These are phyloP conservation scores for Sesia apiformis DNA, from an alignment of 2,888 invertebrate genomes.

Conservation along the genomic window DNA sequence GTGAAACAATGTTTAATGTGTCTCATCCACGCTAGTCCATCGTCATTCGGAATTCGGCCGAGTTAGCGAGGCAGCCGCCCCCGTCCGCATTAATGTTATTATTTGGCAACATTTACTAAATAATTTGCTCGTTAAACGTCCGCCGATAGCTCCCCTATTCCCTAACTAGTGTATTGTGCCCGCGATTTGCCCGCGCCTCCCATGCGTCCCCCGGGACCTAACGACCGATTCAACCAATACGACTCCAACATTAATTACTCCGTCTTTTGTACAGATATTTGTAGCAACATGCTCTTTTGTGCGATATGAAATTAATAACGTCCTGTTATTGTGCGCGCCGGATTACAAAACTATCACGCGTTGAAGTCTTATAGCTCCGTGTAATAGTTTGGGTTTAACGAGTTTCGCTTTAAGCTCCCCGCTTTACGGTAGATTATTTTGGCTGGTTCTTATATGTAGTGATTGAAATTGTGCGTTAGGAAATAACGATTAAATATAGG, in stretches of 20 bases:
- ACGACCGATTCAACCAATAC: conserved; percentile 58
- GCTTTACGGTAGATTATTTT: not conserved
- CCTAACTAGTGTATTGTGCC: conserved; percentile 68
- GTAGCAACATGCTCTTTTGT: conserved; percentile 66
- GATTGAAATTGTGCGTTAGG: too few species aligned
- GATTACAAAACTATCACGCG: conserved; percentile 49
- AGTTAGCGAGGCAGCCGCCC: conserved; percentile 14
- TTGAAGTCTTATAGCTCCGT: conserved; percentile 36
- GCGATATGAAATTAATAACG: conserved; percentile 56
- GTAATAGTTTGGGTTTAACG: conserved; percentile 31
- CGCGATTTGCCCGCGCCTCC: conserved; percentile 41
- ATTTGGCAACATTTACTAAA: conserved; percentile 74
- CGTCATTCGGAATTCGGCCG: not conserved
- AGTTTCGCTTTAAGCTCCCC: conserved; percentile 34
- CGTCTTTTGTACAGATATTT: conserved; percentile 59
- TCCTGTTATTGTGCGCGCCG: conserved; percentile 28
- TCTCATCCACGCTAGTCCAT: conserved; percentile 12
- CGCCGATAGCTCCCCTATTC: conserved; percentile 49
- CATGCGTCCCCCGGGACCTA: conserved; percentile 47
- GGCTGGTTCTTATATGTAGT: too few species aligned
- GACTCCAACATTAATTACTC: conserved; percentile 62
- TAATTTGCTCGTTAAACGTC: conserved; percentile 72
- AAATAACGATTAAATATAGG: too few species aligned
- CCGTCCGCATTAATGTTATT: conserved; percentile 64
- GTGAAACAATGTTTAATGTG: too few species aligned